Evolutionary conservation across 2,113 vertebrate genomes (phyloP).

Genomic region (Nothocercus nigrocapillus): DNA sequence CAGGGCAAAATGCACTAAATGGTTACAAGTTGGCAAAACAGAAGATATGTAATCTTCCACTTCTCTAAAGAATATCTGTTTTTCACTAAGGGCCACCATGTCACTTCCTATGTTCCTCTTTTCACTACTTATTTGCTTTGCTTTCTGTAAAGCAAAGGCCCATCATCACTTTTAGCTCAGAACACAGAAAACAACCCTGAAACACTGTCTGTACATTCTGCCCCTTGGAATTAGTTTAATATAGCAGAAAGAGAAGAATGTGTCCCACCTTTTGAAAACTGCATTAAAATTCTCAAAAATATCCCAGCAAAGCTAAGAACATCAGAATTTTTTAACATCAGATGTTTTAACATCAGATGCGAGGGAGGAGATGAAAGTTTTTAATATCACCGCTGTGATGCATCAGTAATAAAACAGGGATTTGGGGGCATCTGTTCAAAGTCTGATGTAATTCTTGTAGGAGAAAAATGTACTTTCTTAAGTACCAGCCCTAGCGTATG

Average conservation of each 20-base stretch:
- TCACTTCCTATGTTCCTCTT: neutral
- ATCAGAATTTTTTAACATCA: neutral
- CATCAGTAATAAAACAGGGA: constrained; percentile 15
- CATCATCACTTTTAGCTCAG: neutral
- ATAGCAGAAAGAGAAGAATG: neutral
- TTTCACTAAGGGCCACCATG: neutral
- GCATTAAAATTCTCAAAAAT: neutral
- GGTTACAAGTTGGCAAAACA: neutral
- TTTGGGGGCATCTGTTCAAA: constrained; percentile 54
- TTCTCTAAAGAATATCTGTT: neutral
- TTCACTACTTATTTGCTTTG: neutral
- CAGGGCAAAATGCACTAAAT: neutral
- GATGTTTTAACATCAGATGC: neutral
- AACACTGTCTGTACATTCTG: neutral
- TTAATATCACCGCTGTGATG: neutral
- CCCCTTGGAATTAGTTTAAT: neutral
- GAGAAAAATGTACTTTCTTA: constrained; percentile 54
- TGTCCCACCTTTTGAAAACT: neutral
- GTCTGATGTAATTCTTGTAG: constrained; percentile 50
- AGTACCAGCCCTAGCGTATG: constrained; percentile 6
- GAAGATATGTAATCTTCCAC: neutral
- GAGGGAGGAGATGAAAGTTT: neutral
- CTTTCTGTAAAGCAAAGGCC: neutral
- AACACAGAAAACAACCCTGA: neutral
- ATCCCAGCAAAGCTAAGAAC: neutral